A percentile compares a stretch with the other conserved stretches of the same genome.
Conservation (phyloP, 2,888 invertebrate genomes). For the Andricus curvator region DNA sequence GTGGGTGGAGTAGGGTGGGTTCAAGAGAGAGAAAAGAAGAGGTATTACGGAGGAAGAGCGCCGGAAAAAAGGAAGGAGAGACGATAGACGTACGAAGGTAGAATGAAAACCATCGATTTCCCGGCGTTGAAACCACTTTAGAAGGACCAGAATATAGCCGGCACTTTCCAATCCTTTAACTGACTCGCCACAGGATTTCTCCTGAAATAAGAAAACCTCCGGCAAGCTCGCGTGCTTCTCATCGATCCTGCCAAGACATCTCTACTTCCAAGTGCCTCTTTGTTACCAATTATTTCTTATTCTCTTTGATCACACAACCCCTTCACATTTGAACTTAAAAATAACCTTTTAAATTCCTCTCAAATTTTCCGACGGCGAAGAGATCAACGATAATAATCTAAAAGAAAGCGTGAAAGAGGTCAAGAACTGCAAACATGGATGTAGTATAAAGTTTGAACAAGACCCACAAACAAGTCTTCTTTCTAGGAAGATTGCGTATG, state of each 20-base stretch:
- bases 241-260: conserved; percentile 30
- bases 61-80: conserved; percentile 47
- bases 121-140: conserved; percentile 47
- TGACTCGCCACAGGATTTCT: conserved; percentile 48
- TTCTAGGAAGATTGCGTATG: neutral
- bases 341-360: neutral
- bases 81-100: conserved; percentile 44
- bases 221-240: conserved; percentile 22
- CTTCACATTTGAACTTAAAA: neutral
- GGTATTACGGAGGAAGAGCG: conserved; percentile 26
- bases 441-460: conserved; percentile 14
- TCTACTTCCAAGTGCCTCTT: conserved; percentile 24
- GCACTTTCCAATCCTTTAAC: conserved; percentile 55
- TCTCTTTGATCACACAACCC: neutral
- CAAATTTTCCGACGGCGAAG: neutral
- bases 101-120: conserved; percentile 55
- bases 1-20: conserved; percentile 16
- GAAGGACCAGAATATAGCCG: conserved; percentile 42
- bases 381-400: conserved; percentile 18
- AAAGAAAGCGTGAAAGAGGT: conserved; percentile 17
- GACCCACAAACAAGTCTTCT: conserved; percentile 18
- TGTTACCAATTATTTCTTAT: conserved; percentile 20
- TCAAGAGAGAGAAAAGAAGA: conserved; percentile 5
- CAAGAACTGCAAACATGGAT: neutral
- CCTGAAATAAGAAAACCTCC: conserved; percentile 43